Evolutionary conservation across 2,888 invertebrate genomes (phyloP), one percentile per base, ranked within the genome.

Genomic region (Callimorpha dominula): DNA sequence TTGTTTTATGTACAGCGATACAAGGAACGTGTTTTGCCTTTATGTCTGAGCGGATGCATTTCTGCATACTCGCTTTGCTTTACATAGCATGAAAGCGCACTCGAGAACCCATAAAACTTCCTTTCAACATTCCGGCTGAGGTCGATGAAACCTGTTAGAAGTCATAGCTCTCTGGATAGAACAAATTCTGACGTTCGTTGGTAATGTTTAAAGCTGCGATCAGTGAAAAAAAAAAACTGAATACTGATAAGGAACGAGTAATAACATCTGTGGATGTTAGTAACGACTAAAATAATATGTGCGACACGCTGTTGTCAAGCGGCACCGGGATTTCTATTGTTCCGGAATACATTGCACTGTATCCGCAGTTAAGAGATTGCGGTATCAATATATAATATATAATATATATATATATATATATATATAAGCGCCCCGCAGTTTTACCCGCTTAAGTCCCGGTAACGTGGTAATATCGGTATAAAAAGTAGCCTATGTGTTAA

Each of bases 61-160:
- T 73, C 66, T 78, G 72, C 68, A 76, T 78, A 57, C 12, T 49
- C 43, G 46, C 62, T 74, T 71, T 71, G 63, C 50, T 71, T 66
- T 73, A 71, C 71, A 31, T 63, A 57, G 68, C 73, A 68, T 74
- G 71, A 86, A 86, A 81, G 79, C 77, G 85, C 86, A 86, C 88
- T 89, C 81, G 85, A 86, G 86, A 85, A 79, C 83, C 79, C 78
- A 84, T 90, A 88, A 89, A 90, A 81, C 78, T 74, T 79, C 71
- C 77, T 82, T 80, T 80, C 63, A 80, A 75, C 65, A 76, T 78
- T 78, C 73, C 62, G 65, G 46, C 69, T n/a, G 74, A 76, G 84
- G 80, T 84, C 82, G 80, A 81, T 77, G 82, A 78, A 79, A 81
- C 81, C 54, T 73, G 75, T 68, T 74, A 73, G 66, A 67, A 68